Evolutionary conservation across 2,888 invertebrate genomes (phyloP).

Genomic region (Neria commutata): DNA sequence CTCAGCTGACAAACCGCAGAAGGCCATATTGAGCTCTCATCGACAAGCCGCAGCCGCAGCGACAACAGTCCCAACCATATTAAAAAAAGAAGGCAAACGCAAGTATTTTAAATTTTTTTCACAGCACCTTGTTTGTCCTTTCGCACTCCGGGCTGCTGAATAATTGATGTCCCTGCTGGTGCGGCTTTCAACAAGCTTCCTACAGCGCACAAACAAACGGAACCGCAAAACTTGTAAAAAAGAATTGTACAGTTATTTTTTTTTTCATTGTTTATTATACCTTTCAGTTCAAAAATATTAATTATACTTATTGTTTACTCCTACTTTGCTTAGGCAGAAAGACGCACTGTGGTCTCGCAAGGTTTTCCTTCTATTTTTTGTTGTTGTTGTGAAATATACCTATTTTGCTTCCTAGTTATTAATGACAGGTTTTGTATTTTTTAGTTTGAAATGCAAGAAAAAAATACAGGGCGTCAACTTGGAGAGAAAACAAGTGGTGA

Average conservation of each 20-base stretch:
- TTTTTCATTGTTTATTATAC: slow-evolving; percentile 42
- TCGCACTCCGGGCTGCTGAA: slow-evolving; percentile 19
- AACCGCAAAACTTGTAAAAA: slow-evolving; percentile 5
- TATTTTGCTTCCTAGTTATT: too few species aligned
- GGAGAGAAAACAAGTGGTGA: too few species aligned
- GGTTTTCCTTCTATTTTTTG: not conserved
- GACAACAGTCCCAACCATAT: slow-evolving; percentile 24
- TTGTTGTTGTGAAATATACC: too few species aligned
- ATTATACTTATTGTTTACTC: slow-evolving; percentile 35
- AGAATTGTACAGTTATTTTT: slow-evolving; percentile 7
- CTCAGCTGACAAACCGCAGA: slow-evolving; percentile 28
- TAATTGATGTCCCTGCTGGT: slow-evolving; percentile 37
- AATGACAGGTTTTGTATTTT: not conserved
- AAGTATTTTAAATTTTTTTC: slow-evolving; percentile 15
- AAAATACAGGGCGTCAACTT: too few species aligned
- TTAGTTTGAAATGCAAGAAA: too few species aligned
- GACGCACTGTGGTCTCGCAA: not conserved
- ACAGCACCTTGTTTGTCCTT: slow-evolving; percentile 22
- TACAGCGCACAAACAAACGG: slow-evolving; percentile 30
- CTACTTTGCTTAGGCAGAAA: not conserved
- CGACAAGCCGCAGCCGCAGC: slow-evolving; percentile 24
- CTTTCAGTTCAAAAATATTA: slow-evolving; percentile 45
- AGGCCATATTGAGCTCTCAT: slow-evolving; percentile 24
- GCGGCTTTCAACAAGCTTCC: slow-evolving; percentile 38
- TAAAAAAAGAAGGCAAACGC: slow-evolving; percentile 6